Conservation (phyloP, 2,888 invertebrate species). For the Ditylenchus weischeri region DNA sequence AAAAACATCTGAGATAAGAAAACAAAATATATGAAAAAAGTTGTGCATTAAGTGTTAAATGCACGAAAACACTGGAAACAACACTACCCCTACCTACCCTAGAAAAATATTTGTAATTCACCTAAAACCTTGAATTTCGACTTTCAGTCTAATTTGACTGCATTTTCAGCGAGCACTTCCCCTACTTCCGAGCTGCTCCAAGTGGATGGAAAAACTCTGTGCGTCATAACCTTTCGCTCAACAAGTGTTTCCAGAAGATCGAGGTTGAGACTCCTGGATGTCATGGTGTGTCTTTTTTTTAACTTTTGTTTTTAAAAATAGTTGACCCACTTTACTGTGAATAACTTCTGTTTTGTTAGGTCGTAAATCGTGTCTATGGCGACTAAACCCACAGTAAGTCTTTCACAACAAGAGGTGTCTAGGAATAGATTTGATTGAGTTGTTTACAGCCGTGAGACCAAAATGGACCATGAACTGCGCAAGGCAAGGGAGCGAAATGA, state of each 20-base stretch:
- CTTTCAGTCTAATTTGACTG: constrained; percentile 7
- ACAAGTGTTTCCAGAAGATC: constrained; percentile 97
- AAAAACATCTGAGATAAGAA: no score
- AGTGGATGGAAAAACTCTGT: constrained; percentile 99
- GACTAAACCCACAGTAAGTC: constrained; percentile 20
- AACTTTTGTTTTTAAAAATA: not conserved
- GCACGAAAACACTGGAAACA: no score
- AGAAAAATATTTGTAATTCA: no score
- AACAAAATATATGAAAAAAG: no score
- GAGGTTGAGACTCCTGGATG: constrained; percentile 76
- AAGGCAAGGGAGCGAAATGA: constrained; percentile 91
- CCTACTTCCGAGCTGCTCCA: constrained; percentile 95
- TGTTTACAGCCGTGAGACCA: constrained; percentile 62
- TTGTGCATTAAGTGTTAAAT: no score
- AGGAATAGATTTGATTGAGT: not conserved
- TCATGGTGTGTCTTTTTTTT: constrained; percentile 44
- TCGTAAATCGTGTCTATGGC: constrained; percentile 30
- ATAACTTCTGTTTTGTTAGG: not conserved
- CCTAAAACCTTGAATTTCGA: no score
- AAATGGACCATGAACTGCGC: constrained; percentile 96
- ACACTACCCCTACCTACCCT: no score
- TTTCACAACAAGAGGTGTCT: not conserved
- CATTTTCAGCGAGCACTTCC: constrained; percentile 83
- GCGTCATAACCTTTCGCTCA: constrained; percentile 89
- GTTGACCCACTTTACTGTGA: not conserved